A percentile compares a stretch with the other conserved stretches of the same genome.
Conservation (phyloP, 37 sponge, comb jelly and placozoan genomes). For the Axinella damicornis region DNA sequence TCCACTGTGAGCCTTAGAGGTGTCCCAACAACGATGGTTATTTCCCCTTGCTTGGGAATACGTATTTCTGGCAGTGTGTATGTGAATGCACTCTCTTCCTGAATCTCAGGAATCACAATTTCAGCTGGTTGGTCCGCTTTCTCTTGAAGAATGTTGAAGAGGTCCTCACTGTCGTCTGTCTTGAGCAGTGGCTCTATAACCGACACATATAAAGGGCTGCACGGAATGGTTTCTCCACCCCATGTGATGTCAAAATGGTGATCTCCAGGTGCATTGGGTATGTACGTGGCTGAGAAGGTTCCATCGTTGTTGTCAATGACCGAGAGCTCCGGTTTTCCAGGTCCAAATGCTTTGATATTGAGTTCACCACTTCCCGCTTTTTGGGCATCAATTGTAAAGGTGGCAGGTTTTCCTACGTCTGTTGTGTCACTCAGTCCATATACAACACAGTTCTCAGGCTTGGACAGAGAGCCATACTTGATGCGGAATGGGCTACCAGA, state of each 20-base stretch:
- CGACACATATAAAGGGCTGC: slow-evolving; percentile 35
- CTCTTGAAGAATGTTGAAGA: no score
- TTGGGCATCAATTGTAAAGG: slow-evolving; percentile 39
- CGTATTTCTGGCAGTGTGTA: no score
- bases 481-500: slow-evolving; percentile 60
- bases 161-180: no score
- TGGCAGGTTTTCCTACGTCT: slow-evolving; percentile 39
- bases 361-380: slow-evolving; percentile 35
- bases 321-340: slow-evolving; percentile 1
- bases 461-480: slow-evolving; percentile 20
- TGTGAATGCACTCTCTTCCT: no score
- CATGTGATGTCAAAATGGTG: slow-evolving; percentile 55
- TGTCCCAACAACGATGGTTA: slow-evolving; percentile 25
- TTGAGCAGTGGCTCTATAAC: no score
- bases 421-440: neutral
- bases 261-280: slow-evolving; percentile 43
- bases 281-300: slow-evolving; percentile 52
- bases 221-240: slow-evolving; percentile 52
- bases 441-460: slow-evolving; percentile 34
- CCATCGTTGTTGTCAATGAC: slow-evolving; percentile 53
- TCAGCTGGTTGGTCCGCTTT: no score
- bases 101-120: no score
- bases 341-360: neutral
- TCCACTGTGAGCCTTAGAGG: slow-evolving; percentile 15
- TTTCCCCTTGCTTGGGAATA: no score